Percentiles rank a stretch among this genome's conserved stretches.
phyloP scores from a whole-genome alignment of 2,888 invertebrate genomes.

The Hecatera dysodea region DNA sequence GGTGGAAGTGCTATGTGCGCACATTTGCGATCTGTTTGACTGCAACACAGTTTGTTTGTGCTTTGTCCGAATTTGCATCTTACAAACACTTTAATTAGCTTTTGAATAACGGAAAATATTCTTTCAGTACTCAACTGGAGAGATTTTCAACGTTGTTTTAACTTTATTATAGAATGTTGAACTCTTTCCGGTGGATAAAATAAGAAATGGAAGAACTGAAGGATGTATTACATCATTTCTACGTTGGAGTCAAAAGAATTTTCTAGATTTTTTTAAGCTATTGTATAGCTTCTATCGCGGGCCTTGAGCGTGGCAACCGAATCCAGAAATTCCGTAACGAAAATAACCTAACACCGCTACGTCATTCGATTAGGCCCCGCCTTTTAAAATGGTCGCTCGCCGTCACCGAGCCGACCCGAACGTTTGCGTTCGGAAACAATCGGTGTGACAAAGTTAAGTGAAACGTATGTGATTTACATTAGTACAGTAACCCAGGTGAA shows the following conservation, averaged over 20 bases:
- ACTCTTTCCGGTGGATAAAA: neutral
- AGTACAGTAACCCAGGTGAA: too few species aligned
- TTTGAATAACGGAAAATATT: constrained; percentile 21
- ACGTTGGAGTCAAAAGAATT: neutral
- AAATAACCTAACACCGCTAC: too few species aligned
- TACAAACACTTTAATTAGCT: constrained; percentile 46
- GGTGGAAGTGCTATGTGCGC: constrained; percentile 58
- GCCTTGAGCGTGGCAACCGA: too few species aligned
- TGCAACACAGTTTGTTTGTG: constrained; percentile 53
- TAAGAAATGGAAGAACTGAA: neutral
- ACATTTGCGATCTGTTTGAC: constrained; percentile 57
- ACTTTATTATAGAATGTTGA: constrained; percentile 12
- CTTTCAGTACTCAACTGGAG: neutral
- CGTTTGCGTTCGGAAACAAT: too few species aligned
- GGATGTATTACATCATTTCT: neutral
- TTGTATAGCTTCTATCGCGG: too few species aligned
- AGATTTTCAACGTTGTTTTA: neutral
- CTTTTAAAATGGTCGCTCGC: too few species aligned
- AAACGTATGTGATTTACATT: too few species aligned
- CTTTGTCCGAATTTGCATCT: constrained; percentile 54
- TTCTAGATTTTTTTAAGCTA: too few species aligned
- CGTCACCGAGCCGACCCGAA: too few species aligned
- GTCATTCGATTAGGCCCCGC: too few species aligned
- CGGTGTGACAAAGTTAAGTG: too few species aligned
- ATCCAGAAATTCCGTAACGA: too few species aligned